Evolutionary conservation across 2,888 invertebrate genomes (phyloP).

Genomic region (Autographa gamma): DNA sequence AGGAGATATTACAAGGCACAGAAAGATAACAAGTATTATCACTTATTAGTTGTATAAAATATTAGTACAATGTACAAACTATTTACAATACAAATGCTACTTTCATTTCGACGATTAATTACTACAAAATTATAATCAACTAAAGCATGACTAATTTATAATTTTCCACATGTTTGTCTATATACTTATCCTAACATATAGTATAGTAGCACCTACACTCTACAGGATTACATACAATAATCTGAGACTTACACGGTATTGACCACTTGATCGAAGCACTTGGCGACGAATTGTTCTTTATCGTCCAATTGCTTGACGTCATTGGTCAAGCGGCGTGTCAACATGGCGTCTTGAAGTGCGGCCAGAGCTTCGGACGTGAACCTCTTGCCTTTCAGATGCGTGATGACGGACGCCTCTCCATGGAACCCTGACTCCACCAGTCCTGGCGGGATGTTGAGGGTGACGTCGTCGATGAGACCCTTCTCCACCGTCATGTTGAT

Average conservation of each 20-base stretch:
- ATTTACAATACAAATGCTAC: constrained; percentile 51
- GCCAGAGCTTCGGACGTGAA: constrained; percentile 90
- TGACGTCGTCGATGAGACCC: constrained; percentile 91
- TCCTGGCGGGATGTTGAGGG: constrained; percentile 90
- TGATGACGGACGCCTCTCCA: constrained; percentile 91
- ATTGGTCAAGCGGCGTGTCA: constrained; percentile 74
- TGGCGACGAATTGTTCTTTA: constrained; percentile 90
- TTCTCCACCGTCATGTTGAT: constrained; percentile 91
- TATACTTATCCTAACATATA: constrained; percentile 35
- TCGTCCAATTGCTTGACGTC: constrained; percentile 83
- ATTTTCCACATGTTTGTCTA: constrained; percentile 25
- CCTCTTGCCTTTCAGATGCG: constrained; percentile 90
- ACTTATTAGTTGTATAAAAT: constrained; percentile 40
- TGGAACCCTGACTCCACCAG: constrained; percentile 89
- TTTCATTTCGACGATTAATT: constrained; percentile 25
- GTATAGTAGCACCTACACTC: constrained; percentile 33
- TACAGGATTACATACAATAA: constrained; percentile 13
- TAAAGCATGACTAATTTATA: constrained; percentile 28
- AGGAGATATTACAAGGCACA: constrained; percentile 57
- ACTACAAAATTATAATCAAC: constrained; percentile 31
- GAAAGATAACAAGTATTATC: constrained; percentile 48
- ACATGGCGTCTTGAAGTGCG: constrained; percentile 88
- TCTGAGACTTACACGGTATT: constrained; percentile 80
- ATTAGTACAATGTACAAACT: constrained; percentile 46
- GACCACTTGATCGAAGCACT: constrained; percentile 90